These are phyloP conservation scores for Pterophyllum scalare DNA, from an alignment of 2,113 vertebrate genomes.

Conservation along the genomic window DNA sequence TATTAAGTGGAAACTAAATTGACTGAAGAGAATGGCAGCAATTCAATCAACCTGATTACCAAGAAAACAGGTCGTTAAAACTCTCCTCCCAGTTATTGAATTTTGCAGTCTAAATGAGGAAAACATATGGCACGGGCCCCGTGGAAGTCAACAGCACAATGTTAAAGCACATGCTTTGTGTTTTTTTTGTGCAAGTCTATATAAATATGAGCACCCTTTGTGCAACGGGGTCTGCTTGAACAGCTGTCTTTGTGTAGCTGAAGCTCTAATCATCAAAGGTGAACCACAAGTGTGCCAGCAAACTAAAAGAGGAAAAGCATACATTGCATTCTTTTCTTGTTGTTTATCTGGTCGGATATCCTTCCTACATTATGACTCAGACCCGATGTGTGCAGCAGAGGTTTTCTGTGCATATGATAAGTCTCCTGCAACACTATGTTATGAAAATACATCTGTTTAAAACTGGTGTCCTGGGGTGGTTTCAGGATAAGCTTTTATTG, in stretches of 20 bases:
- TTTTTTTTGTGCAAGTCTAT: background rate
- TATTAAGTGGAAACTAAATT: conserved; percentile 69
- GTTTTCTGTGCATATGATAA: conserved; percentile 7
- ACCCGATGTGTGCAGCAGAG: conserved; percentile 18
- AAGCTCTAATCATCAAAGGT: conserved; percentile 50
- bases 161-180: background rate
- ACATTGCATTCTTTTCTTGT: conserved; percentile 6
- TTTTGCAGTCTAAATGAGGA: conserved; percentile 33
- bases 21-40: conserved; percentile 59
- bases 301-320: conserved; percentile 10
- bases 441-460: conserved; percentile 50
- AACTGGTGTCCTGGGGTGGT: conserved; percentile 23
- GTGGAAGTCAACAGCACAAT: background rate
- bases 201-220: background rate
- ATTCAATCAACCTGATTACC: conserved; percentile 71
- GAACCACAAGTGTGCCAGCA: conserved; percentile 10
- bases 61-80: conserved; percentile 63
- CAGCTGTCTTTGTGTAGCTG: conserved; percentile 22
- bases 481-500: conserved; percentile 42
- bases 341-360: conserved; percentile 17
- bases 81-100: conserved; percentile 41
- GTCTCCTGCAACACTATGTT: conserved; percentile 25
- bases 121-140: background rate
- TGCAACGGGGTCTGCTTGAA: background rate
- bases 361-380: conserved; percentile 52